Conservation (phyloP, 1,140 invertebrate species). For the Temnothorax nylanderi region DNA sequence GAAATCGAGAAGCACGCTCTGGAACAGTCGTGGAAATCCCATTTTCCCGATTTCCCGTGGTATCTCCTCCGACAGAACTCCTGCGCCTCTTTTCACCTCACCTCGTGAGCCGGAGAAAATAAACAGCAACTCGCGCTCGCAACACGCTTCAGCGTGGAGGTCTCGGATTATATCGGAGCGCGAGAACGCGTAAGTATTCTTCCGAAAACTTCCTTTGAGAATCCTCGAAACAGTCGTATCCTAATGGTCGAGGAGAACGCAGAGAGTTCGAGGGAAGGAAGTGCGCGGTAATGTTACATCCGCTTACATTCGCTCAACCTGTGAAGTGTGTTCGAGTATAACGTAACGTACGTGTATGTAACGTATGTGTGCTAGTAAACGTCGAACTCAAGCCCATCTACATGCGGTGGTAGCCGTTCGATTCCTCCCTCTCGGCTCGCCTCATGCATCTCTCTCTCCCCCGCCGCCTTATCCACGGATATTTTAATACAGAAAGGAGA, state of each 20-base stretch:
- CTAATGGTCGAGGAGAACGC: conserved; percentile 2
- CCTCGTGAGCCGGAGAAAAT: not conserved
- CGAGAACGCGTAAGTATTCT: not conserved
- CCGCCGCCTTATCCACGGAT: not conserved
- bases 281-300: conserved; percentile 48
- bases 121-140: not conserved
- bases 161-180: not conserved
- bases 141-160: not conserved
- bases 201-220: conserved; percentile 2
- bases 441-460: not conserved
- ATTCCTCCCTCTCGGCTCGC: not conserved
- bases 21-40: conserved; percentile 11
- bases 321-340: not conserved
- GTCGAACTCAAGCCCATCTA: conserved; percentile 6
- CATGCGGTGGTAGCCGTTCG: conserved; percentile 24
- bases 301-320: conserved; percentile 26
- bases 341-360: not conserved
- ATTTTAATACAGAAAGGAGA: conserved; percentile 21
- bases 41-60: conserved; percentile 29
- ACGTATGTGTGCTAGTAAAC: not conserved
- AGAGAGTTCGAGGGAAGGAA: conserved; percentile 34
- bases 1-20: not conserved
- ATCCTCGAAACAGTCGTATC: not conserved
- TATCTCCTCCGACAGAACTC: not conserved
- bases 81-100: not conserved